Percentiles rank a stretch among this genome's conserved stretches.
phyloP scores from a whole-genome alignment of 2,797 vertebrate genomes.

The Sebastes aleutianus region DNA sequence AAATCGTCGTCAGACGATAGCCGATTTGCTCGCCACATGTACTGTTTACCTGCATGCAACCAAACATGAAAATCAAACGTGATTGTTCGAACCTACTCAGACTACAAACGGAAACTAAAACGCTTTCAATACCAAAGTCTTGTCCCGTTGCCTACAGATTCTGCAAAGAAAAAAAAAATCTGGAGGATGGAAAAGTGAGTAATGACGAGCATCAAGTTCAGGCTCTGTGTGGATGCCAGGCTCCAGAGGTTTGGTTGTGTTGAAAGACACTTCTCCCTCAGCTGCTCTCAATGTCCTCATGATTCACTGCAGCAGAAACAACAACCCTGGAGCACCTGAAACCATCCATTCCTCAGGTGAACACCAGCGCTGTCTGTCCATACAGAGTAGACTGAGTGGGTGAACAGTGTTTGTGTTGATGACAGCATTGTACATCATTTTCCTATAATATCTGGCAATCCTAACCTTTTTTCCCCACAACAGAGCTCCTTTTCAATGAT shows the following conservation, averaged over 20 bases:
- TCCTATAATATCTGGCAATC: neutral
- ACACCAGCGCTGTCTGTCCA: neutral
- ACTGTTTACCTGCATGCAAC: neutral
- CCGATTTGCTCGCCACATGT: neutral
- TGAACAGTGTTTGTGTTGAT: neutral
- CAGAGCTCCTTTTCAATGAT: neutral
- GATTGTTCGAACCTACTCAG: neutral
- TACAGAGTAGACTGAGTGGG: neutral
- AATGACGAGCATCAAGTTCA: neutral
- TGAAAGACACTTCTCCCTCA: neutral
- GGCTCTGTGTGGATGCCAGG: neutral
- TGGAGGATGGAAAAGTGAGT: neutral
- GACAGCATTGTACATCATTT: neutral
- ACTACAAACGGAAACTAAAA: neutral
- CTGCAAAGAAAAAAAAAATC: neutral
- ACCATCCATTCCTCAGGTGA: neutral
- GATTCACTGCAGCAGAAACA: neutral
- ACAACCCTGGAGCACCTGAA: neutral
- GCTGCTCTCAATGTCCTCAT: neutral
- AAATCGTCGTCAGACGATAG: neutral
- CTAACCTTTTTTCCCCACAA: too few relatives aligned
- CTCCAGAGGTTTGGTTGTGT: neutral
- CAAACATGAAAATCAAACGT: too few relatives aligned
- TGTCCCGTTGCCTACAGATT: neutral
- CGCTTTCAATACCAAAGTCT: neutral